phyloP scores from a whole-genome alignment of 92 coral and sea anemone species.

The Paramuricea clavata region DNA sequence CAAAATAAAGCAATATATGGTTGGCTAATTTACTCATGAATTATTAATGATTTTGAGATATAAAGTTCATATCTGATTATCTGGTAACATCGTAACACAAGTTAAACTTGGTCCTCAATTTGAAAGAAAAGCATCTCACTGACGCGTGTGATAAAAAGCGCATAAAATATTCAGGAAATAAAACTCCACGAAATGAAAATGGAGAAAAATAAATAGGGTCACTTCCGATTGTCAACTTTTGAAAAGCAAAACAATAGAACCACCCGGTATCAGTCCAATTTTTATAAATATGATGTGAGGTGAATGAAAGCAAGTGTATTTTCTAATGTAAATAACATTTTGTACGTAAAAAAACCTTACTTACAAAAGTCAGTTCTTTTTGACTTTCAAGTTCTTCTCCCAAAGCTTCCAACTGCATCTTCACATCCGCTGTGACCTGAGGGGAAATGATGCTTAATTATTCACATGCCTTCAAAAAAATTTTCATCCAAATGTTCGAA shows the following conservation, averaged over 20 bases:
- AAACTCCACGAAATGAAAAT: neutral
- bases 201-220: too few species aligned
- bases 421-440: conserved; percentile 96
- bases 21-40: too few species aligned
- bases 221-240: neutral
- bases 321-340: neutral
- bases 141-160: neutral
- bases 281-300: neutral
- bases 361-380: conserved; percentile 86
- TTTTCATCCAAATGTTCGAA: neutral
- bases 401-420: conserved; percentile 82
- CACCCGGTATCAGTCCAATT: too few species aligned
- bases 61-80: too few species aligned
- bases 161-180: conserved; percentile 37
- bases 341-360: conserved; percentile 30
- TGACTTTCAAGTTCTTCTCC: conserved; percentile 80
- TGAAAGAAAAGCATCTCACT: neutral
- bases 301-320: neutral
- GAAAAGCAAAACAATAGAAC: too few species aligned
- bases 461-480: neutral
- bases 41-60: too few species aligned
- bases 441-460: neutral
- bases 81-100: too few species aligned
- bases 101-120: too few species aligned
- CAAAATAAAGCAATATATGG: too few species aligned